phyloP scores from a whole-genome alignment of 1,140 invertebrate genomes.

The Metopolophium dirhodum region DNA sequence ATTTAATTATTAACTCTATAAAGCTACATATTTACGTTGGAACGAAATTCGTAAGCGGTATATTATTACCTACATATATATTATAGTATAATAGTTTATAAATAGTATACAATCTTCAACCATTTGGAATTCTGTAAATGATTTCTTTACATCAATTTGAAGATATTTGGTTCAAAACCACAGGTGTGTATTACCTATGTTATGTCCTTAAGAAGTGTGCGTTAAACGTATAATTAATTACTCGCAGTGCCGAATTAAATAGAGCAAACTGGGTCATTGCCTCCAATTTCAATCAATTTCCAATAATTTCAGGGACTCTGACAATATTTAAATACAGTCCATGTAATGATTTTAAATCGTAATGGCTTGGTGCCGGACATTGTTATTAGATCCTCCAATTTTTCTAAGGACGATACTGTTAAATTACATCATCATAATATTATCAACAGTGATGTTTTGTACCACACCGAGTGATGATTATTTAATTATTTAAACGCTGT shows the following conservation, averaged over 20 bases:
- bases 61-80: too few relatives aligned
- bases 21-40: too few relatives aligned
- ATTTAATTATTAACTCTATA: too few relatives aligned
- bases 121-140: not conserved
- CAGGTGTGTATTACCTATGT: not conserved
- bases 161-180: not conserved
- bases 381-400: not conserved
- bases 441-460: not conserved
- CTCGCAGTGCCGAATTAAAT: not conserved
- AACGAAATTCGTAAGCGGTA: too few relatives aligned
- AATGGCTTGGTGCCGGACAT: not conserved
- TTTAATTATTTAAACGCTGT: not conserved
- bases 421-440: not conserved
- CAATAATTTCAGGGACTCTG: not conserved
- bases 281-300: slow-evolving; percentile 7
- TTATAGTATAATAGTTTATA: not conserved
- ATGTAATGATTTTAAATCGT: not conserved
- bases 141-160: not conserved
- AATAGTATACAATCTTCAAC: not conserved
- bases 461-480: not conserved
- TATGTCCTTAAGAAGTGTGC: not conserved
- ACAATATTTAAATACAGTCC: not conserved
- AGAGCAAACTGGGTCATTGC: not conserved
- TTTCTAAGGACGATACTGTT: not conserved
- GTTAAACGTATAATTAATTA: slow-evolving; percentile 14